These are phyloP conservation scores for Illadopsis cleaveri DNA, from an alignment of 2,113 vertebrate species.

Conservation along the genomic window DNA sequence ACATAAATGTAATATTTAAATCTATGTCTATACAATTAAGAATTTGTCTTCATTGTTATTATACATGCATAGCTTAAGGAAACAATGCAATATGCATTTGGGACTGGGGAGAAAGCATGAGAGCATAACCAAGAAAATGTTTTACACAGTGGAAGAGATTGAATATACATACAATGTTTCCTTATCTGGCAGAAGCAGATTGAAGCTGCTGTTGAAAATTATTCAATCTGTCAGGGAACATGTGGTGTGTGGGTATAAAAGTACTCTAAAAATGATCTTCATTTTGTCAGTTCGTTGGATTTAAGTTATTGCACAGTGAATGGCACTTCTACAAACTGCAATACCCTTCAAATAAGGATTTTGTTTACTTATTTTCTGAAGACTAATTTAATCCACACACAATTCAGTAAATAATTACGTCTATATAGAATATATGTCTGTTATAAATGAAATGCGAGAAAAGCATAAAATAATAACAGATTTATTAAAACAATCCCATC, in stretches of 20 bases:
- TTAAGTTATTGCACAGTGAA: background rate
- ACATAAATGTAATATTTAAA: background rate
- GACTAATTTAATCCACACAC: background rate
- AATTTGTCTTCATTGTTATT: background rate
- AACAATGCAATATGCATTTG: background rate
- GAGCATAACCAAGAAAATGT: background rate
- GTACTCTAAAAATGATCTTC: background rate
- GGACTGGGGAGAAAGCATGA: background rate
- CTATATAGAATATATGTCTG: background rate
- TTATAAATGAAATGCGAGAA: too few relatives aligned
- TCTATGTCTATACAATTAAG: background rate
- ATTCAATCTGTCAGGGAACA: background rate
- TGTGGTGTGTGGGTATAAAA: background rate
- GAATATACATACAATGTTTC: background rate
- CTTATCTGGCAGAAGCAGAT: slow-evolving; percentile 1
- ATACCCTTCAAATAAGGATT: background rate
- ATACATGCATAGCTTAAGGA: background rate
- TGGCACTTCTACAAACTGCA: background rate
- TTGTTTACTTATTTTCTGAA: background rate
- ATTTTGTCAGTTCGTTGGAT: background rate
- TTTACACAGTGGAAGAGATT: background rate
- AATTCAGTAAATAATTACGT: background rate
- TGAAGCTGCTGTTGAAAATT: background rate
- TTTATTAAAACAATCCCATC: too few relatives aligned
- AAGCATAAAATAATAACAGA: too few relatives aligned